phyloP scores from a whole-genome alignment of 2,113 vertebrate genomes.

The Equus quagga region DNA sequence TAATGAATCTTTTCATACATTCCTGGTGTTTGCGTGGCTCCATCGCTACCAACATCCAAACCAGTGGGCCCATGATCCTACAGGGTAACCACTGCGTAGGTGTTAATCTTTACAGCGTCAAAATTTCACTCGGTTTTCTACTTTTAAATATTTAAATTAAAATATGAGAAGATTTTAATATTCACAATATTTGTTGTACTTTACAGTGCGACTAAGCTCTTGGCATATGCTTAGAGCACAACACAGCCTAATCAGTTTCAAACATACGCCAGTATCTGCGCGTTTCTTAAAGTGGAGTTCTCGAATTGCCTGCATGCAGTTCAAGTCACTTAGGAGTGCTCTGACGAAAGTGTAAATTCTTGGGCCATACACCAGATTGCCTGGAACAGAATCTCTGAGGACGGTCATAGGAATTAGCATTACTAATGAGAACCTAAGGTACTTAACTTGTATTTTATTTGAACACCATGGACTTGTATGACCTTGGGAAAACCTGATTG shows the following conservation, averaged over 20 bases:
- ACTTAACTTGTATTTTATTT: neutral
- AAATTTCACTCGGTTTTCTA: neutral
- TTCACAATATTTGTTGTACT: too few relatives aligned
- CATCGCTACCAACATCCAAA: neutral
- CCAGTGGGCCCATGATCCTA: neutral
- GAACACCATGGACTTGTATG: neutral
- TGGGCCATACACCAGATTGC: neutral
- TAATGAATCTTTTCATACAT: neutral
- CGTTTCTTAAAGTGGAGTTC: neutral
- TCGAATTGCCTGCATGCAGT: neutral
- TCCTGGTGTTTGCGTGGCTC: neutral
- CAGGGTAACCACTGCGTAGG: fast-evolving
- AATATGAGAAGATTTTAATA: neutral
- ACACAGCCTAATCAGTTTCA: neutral
- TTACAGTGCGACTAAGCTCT: neutral
- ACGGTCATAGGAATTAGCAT: too few relatives aligned
- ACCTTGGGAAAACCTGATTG: neutral
- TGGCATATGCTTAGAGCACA: too few relatives aligned
- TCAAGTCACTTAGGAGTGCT: neutral
- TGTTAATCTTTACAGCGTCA: neutral
- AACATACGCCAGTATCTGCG: neutral
- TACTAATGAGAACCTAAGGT: neutral
- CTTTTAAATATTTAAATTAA: neutral
- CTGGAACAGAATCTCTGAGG: neutral
- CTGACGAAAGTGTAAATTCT: neutral